These are phyloP conservation scores for Ceriagrion tenellum DNA, from an alignment of 2,888 invertebrate genomes.

Conservation along the genomic window DNA sequence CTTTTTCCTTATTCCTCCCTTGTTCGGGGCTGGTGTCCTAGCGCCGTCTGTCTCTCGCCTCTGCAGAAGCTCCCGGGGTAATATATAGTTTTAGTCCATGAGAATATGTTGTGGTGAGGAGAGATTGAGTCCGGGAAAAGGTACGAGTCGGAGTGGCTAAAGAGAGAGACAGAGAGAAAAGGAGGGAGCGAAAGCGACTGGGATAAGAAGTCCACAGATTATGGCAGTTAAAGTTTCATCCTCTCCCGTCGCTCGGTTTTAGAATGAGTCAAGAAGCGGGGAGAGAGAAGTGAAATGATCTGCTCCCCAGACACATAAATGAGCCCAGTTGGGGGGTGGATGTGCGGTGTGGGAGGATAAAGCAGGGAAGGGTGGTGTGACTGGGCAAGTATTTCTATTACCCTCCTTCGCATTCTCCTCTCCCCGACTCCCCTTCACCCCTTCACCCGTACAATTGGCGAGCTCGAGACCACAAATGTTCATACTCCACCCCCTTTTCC, in stretches of 20 bases:
- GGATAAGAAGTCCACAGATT: not conserved
- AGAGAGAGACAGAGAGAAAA: not conserved
- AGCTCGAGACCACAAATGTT: not conserved
- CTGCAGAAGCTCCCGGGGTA: too few species aligned
- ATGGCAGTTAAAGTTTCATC: not conserved
- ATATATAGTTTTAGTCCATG: not conserved
- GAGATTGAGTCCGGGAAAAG: not conserved
- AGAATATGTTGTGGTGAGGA: not conserved
- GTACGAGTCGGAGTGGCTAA: too few species aligned
- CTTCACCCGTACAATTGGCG: not conserved
- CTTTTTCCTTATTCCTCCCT: too few species aligned
- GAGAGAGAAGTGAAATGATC: not conserved
- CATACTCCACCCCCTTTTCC: not conserved
- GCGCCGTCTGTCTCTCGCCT: too few species aligned
- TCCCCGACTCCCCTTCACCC: not conserved
- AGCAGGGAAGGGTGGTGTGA: not conserved
- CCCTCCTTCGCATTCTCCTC: not conserved
- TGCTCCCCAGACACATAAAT: not conserved
- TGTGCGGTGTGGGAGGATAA: not conserved
- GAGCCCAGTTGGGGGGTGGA: not conserved
- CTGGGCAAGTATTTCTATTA: not conserved
- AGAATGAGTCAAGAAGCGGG: not conserved
- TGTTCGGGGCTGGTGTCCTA: too few species aligned
- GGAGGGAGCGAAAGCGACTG: not conserved
- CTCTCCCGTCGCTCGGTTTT: not conserved